phyloP scores from a whole-genome alignment of 2,797 vertebrate genomes.

The Astyanax mexicanus region DNA sequence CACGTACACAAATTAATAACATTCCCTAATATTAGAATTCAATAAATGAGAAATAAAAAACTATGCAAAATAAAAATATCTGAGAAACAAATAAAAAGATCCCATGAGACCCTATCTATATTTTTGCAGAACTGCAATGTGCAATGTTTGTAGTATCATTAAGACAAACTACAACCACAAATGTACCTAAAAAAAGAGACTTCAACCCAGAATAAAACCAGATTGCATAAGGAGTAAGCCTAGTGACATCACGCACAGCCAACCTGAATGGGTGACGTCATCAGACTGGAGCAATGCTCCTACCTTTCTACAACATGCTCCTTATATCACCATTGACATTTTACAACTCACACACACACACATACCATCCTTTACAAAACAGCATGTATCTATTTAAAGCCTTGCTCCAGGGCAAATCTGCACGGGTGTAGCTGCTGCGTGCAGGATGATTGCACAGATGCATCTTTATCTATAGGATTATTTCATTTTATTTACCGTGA shows the following conservation, averaged over 20 bases:
- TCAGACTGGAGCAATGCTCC: conserved; percentile 29
- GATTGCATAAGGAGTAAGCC: neutral
- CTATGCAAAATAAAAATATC: too few species aligned
- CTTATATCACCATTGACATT: neutral
- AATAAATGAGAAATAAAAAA: too few species aligned
- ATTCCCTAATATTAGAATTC: too few species aligned
- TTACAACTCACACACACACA: neutral
- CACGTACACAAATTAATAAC: too few species aligned
- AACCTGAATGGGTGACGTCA: conserved; percentile 49
- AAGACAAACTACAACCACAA: too few species aligned
- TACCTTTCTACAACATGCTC: conserved; percentile 19
- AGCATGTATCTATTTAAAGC: neutral
- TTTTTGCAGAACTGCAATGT: too few species aligned
- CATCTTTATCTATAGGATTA: neutral
- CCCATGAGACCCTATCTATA: too few species aligned
- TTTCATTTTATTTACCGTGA: too few species aligned
- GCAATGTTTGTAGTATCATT: too few species aligned
- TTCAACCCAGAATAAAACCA: neutral
- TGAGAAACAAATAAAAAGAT: too few species aligned
- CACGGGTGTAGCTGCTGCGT: neutral
- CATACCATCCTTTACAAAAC: neutral
- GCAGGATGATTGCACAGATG: neutral
- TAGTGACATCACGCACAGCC: conserved; percentile 6
- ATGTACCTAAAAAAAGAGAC: neutral
- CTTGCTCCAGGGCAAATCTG: too few species aligned